Percentiles rank a stretch among this genome's conserved stretches.
Conservation (phyloP, 2,797 vertebrate species). For the Semaprochilodus insignis region DNA sequence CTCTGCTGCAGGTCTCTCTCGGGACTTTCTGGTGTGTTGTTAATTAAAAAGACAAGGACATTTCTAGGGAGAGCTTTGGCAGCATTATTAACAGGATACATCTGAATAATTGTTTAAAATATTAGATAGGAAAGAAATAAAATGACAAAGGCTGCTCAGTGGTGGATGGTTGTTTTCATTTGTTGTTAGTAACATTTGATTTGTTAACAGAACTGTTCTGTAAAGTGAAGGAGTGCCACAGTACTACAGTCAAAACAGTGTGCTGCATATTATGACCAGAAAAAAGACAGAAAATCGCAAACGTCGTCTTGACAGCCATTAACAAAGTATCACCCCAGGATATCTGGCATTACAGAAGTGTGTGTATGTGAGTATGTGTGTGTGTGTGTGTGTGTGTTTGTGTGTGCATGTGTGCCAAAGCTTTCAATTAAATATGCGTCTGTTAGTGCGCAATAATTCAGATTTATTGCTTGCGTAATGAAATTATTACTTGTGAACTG, state of each 20-base stretch:
- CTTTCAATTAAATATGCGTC: constrained; percentile 48
- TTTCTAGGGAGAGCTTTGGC: no score
- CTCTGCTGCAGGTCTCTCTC: no score
- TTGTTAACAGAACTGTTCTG: no score
- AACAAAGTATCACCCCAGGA: constrained; percentile 19
- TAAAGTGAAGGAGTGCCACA: background rate
- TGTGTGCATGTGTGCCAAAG: background rate
- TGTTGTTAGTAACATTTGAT: no score
- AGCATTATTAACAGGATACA: no score
- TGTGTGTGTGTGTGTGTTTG: background rate
- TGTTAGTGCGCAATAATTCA: constrained; percentile 48
- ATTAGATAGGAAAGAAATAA: no score
- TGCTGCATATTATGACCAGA: background rate
- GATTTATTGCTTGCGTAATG: constrained; percentile 62
- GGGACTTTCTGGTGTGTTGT: no score
- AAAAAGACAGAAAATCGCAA: constrained; percentile 14
- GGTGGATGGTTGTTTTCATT: no score
- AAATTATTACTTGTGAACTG: constrained; percentile 39
- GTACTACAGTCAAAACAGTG: background rate
- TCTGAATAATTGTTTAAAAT: no score
- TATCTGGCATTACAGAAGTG: constrained; percentile 27
- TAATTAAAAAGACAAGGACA: no score
- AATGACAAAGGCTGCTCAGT: no score
- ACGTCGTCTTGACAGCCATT: constrained; percentile 15
- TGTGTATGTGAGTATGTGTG: constrained; percentile 1